Percentiles rank a stretch among this genome's conserved stretches.
Evolutionary conservation across 1,140 invertebrate genomes (phyloP).

Genomic region (Brachionus koreanus): DNA sequence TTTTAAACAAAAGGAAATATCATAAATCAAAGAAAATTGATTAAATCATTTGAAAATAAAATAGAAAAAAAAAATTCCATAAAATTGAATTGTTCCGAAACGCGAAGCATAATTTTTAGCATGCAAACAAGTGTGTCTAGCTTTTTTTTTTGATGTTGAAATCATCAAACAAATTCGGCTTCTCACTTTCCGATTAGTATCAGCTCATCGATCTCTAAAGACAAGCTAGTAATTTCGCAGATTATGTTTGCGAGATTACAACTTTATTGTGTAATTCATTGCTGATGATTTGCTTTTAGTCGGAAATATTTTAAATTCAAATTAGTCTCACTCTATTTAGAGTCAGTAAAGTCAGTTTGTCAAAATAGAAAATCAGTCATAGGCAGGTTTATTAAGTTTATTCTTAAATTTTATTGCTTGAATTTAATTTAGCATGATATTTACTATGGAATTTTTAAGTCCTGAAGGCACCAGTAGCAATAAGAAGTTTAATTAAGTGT

Average conservation of each 20-base stretch:
- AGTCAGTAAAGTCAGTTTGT: background rate
- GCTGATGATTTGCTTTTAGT: background rate
- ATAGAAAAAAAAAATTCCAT: background rate
- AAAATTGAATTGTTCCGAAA: background rate
- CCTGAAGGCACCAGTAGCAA: background rate
- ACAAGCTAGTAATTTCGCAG: background rate
- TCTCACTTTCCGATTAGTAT: background rate
- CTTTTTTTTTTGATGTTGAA: background rate
- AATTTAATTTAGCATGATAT: constrained; percentile 21
- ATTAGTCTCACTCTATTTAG: background rate
- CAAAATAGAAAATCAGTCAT: background rate
- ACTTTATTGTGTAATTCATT: background rate
- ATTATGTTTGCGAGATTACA: background rate
- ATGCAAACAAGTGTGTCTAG: constrained; percentile 20
- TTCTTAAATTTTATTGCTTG: background rate
- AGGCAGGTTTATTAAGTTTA: background rate
- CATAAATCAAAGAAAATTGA: background rate
- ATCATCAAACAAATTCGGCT: background rate
- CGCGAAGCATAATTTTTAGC: background rate
- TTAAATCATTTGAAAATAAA: background rate
- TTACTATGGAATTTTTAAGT: background rate
- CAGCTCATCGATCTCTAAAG: constrained; percentile 1
- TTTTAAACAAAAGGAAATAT: background rate
- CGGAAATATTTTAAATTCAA: background rate
- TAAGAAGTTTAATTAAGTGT: constrained; percentile 34